Evolutionary conservation across 2,113 vertebrate genomes (phyloP).

Genomic region (Caranx ignobilis): DNA sequence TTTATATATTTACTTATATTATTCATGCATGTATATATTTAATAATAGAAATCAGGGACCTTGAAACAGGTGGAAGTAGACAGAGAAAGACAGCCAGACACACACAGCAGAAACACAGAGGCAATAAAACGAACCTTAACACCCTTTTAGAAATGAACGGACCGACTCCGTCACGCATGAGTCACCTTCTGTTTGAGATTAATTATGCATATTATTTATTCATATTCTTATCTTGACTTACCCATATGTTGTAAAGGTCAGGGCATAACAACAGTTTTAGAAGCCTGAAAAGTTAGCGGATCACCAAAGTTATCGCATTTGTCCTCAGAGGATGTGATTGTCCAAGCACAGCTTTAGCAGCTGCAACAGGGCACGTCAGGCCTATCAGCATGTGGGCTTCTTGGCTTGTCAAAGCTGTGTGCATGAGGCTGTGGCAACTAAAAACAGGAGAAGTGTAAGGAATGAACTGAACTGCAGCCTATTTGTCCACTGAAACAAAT

Average conservation of each 20-base stretch:
- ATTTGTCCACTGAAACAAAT: no score
- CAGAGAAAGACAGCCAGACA: constrained; percentile 7
- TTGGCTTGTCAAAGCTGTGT: background rate
- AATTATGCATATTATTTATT: constrained; percentile 73
- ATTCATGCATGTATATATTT: background rate
- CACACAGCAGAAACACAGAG: background rate
- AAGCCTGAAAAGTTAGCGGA: constrained; percentile 38
- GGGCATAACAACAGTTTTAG: constrained; percentile 21
- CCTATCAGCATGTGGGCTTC: background rate
- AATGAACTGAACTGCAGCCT: no score
- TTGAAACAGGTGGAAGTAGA: constrained; percentile 16
- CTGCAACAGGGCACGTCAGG: background rate
- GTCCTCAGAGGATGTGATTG: background rate
- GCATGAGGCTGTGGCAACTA: background rate
- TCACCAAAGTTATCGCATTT: background rate
- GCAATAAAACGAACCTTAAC: constrained; percentile 36
- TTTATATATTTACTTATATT: background rate
- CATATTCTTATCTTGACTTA: constrained; percentile 48
- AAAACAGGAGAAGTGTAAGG: no score
- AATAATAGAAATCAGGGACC: background rate
- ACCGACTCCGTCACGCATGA: constrained; percentile 62
- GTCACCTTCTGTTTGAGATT: constrained; percentile 60
- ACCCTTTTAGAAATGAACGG: constrained; percentile 51
- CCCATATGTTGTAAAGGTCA: constrained; percentile 65
- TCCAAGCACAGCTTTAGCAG: background rate